These are phyloP conservation scores for Crotalus adamanteus DNA, from an alignment of 2,797 vertebrate species.

Conservation along the genomic window DNA sequence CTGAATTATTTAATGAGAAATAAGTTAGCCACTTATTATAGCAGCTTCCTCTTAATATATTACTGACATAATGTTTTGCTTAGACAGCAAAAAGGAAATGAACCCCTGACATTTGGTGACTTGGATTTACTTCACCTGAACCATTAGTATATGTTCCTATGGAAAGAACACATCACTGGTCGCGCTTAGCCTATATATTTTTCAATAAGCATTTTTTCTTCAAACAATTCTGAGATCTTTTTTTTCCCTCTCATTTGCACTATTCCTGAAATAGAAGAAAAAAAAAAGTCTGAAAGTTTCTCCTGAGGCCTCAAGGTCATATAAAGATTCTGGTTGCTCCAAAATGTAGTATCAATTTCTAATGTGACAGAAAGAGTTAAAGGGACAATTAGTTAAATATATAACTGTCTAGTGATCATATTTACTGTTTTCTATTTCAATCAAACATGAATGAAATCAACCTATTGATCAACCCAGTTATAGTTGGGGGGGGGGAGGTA, in stretches of 20 bases:
- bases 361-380: background rate
- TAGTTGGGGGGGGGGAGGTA: background rate
- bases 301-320: background rate
- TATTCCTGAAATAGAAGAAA: background rate
- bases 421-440: background rate
- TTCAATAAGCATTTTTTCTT: background rate
- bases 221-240: background rate
- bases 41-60: background rate
- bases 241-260: background rate
- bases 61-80: background rate
- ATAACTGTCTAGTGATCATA: background rate
- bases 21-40: constrained; percentile 7
- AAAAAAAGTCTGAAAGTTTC: background rate
- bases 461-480: background rate
- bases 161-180: background rate
- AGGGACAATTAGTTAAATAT: background rate
- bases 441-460: background rate
- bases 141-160: background rate
- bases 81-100: constrained; percentile 31
- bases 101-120: constrained; percentile 32
- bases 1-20: constrained; percentile 16
- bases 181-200: background rate
- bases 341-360: background rate
- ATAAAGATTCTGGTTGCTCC: background rate
- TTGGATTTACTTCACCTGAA: constrained; percentile 38